Evolutionary conservation across 2,797 vertebrate genomes (phyloP).

Genomic region (Pipistrellus pygmaeus): DNA sequence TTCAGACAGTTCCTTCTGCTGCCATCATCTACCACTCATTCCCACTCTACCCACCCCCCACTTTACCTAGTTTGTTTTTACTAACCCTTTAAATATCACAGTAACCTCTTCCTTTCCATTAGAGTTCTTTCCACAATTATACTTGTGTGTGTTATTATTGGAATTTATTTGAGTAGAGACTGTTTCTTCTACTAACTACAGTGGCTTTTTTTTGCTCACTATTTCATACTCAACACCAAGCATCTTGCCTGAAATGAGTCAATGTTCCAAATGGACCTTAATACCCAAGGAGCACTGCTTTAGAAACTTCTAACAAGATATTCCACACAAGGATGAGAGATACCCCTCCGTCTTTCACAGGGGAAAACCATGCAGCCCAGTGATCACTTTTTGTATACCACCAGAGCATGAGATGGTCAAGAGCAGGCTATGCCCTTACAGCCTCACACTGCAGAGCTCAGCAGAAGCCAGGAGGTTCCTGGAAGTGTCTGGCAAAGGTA

Average conservation of each 20-base stretch:
- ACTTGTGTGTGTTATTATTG: not conserved
- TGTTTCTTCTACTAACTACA: not conserved
- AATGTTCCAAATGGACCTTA: not conserved
- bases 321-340: not conserved
- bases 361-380: not conserved
- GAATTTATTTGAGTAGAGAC: not conserved
- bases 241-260: not conserved
- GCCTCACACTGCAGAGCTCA: not conserved
- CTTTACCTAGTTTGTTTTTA: not conserved
- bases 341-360: not conserved
- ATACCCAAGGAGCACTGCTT: not conserved
- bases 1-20: not conserved
- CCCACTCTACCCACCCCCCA: not conserved
- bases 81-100: not conserved
- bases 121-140: not conserved
- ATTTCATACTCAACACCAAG: not conserved
- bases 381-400: not conserved
- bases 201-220: not conserved
- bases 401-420: not conserved
- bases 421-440: not conserved
- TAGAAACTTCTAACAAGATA: not conserved
- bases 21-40: not conserved
- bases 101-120: not conserved
- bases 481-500: not conserved
- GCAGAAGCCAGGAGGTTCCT: not conserved